A percentile compares a stretch with the other conserved stretches of the same genome.
Evolutionary conservation across 2,113 vertebrate genomes (phyloP).

Genomic region (Podocnemis expansa): DNA sequence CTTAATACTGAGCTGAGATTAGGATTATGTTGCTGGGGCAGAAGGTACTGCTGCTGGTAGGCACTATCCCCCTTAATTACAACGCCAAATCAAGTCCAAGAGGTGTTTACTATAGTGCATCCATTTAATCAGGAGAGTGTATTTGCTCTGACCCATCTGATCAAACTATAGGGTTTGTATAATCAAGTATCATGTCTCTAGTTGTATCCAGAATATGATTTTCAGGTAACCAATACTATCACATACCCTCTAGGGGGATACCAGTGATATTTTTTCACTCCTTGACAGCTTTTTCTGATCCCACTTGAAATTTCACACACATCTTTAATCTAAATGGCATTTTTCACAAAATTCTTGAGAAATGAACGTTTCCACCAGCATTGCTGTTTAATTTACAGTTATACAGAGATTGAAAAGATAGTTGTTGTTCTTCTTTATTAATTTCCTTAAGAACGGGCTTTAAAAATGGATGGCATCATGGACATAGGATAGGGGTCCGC

Average conservation of each 20-base stretch:
- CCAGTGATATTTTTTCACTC: neutral
- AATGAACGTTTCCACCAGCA: neutral
- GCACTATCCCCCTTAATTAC: neutral
- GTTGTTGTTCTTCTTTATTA: neutral
- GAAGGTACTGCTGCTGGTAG: neutral
- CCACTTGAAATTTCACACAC: neutral
- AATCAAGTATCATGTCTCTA: neutral
- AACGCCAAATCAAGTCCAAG: neutral
- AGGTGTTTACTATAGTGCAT: neutral
- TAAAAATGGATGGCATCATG: neutral
- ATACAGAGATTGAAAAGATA: neutral
- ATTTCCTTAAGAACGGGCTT: neutral
- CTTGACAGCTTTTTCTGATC: rapidly evolving
- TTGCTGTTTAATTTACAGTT: neutral
- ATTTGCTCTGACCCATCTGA: neutral
- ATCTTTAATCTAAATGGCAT: neutral
- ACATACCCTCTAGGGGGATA: neutral
- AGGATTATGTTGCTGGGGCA: neutral
- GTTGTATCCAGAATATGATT: neutral
- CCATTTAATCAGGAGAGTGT: neutral
- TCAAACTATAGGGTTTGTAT: neutral
- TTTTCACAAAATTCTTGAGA: neutral
- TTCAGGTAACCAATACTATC: neutral
- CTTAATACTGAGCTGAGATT: neutral
- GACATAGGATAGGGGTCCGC: neutral